Base-by-base conservation (phyloP, 2,888 invertebrate genomes). In the Lordiphosa andalusiaca region DNA sequence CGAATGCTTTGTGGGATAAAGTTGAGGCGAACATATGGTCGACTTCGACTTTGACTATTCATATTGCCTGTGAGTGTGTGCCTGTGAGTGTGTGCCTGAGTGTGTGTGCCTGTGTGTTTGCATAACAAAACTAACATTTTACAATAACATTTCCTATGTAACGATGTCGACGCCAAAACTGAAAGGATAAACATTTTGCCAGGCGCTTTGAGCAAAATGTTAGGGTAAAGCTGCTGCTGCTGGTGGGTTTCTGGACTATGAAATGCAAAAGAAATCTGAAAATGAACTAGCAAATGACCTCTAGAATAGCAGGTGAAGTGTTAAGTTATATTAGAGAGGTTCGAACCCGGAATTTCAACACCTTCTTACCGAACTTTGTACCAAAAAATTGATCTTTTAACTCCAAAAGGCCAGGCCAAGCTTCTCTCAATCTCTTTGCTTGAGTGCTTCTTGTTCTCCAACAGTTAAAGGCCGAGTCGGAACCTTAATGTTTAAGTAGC, bases 91-190 rank as follows among this genome's bases (percentile, higher is more conserved):
- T 58, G 39, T 44, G n/a, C n/a, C n/a, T n/a, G n/a, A n/a, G n/a
- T n/a, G n/a, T n/a, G n/a, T n/a, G n/a, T n/a, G n/a, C n/a, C n/a
- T 62, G 49, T 62, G 73, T 77, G 81, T 84, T 77, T 77, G 73
- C 71, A 76, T 77, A 84, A 65, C 81, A 84, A 77, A 77, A 84
- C 81, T 80, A 77, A 84, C 77, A 84, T 77, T 84, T 76, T 84
- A 77, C 77, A 84, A 77, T 81, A 77, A 77, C 77, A 84, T 77
- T 81, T 71, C 59, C 66, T 71, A 64, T 73, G 67, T 81, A 81
- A 73, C 84, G 81, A 66, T 66, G 76, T 66, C 68, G 77, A 83
- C 62, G 73, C 62, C 76, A 66, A 66, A 68, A 75, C 80, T 72
- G 60, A 72, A 83, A 69, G 80, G 75, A 74, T 76, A 82, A 82